Percentiles rank a stretch among this genome's conserved stretches.
Conservation (phyloP, 2,888 invertebrate species). For the Spialia ferax region DNA sequence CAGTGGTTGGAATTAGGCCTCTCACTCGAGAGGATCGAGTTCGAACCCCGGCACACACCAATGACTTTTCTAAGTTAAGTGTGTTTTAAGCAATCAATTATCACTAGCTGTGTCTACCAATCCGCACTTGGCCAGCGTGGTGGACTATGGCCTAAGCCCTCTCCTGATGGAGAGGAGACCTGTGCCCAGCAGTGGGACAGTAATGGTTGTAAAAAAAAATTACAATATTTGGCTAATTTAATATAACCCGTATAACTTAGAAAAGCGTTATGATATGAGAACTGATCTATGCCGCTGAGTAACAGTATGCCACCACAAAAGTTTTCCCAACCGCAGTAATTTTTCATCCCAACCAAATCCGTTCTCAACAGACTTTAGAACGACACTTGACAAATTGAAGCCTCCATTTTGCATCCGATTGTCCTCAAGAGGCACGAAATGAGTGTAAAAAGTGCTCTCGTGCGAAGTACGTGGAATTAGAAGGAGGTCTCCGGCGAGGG, state of each 20-base stretch:
- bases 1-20: too few species aligned
- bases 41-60: too few species aligned
- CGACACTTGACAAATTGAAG: constrained; percentile 57
- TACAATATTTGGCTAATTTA: too few species aligned
- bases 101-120: too few species aligned
- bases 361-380: constrained; percentile 36
- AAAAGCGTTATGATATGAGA: not conserved
- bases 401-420: constrained; percentile 66
- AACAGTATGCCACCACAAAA: constrained; percentile 20
- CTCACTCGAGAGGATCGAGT: too few species aligned
- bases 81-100: too few species aligned
- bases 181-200: not conserved
- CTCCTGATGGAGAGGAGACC: too few species aligned
- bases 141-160: too few species aligned
- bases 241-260: too few species aligned
- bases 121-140: too few species aligned
- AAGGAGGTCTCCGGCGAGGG: constrained; percentile 63
- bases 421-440: constrained; percentile 72
- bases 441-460: constrained; percentile 75
- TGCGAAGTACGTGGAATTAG: constrained; percentile 69
- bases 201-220: not conserved
- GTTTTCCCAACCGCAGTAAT: constrained; percentile 33
- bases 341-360: constrained; percentile 37
- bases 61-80: too few species aligned
- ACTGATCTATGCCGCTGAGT: not conserved